Conservation (phyloP, 2,797 vertebrate genomes). For the Chelonia mydas region DNA sequence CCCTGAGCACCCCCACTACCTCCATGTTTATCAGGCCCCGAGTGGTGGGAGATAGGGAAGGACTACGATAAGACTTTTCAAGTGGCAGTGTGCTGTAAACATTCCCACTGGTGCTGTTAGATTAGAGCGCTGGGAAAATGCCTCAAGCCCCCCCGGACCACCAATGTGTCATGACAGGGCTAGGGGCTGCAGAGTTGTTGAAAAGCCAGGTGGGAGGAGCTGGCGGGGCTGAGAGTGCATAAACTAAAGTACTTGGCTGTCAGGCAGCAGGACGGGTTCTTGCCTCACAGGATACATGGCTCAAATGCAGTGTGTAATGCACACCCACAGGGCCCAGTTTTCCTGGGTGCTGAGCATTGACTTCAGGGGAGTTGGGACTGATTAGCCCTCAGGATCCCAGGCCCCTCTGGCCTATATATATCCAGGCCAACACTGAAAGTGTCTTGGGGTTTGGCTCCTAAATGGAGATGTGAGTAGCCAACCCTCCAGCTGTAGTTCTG, state of each 20-base stretch:
- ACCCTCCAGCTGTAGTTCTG: neutral
- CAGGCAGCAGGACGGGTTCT: neutral
- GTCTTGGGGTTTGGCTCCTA: neutral
- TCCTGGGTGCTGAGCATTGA: neutral
- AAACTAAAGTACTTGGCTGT: slow-evolving; percentile 36
- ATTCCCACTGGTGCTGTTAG: slow-evolving; percentile 84
- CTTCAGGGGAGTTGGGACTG: neutral
- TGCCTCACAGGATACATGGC: neutral
- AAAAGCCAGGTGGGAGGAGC: slow-evolving; percentile 43
- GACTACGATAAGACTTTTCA: slow-evolving; percentile 77
- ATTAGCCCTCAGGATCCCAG: neutral
- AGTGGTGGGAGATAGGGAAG: slow-evolving; percentile 71
- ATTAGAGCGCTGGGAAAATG: slow-evolving; percentile 81
- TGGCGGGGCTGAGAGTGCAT: neutral
- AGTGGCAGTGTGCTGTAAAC: slow-evolving; percentile 86
- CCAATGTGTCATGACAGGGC: slow-evolving; percentile 47
- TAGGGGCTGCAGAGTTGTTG: slow-evolving; percentile 63
- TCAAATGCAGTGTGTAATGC: neutral
- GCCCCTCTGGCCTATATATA: neutral
- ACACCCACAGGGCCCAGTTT: neutral
- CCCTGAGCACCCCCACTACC: slow-evolving; percentile 17
- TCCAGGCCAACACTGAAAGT: neutral
- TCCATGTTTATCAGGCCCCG: slow-evolving; percentile 66
- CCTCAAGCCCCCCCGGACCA: slow-evolving; percentile 63
- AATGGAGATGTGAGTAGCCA: neutral